Base-by-base conservation (phyloP, 2,888 invertebrate species). In the Brachycybe producta region DNA sequence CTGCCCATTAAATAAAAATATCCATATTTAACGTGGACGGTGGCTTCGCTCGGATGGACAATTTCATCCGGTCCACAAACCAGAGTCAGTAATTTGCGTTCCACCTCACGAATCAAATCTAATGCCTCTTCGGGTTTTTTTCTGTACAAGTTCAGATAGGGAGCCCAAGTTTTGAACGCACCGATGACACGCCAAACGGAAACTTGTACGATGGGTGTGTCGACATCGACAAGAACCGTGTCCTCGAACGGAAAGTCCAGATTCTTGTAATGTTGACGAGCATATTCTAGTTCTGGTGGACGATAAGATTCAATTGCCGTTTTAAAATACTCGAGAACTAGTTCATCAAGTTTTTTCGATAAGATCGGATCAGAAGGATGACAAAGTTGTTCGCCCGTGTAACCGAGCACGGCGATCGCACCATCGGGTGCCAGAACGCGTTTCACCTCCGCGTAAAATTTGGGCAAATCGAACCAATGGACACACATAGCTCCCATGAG, bases 381-480 rank as follows among this genome's bases (percentile, higher is more conserved):
- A 17, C 21, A 40, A 4, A 40, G 5, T 3, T 21, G 5, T 3
- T 21, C 47, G 15, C 15, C 5, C 3, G 21, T 21, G 17, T 40
- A 24, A n/a, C 40, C 40, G 3, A 40, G 21, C 15, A 24, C 40
- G 3, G 65, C 69, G 19, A 70, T 53, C 15, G 67, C 64, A 1
- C 70, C 71, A 41, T 65, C 63, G 8, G 64, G 65, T 21, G 60
- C 61, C 17, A 72, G 57, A n/a, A 70, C 61, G 30, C 71, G 59
- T 45, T 61, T 60, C 0, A 61, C 67, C 59, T 72, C 71, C 2
- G 56, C 43, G 55, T 65, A 70, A 52, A 73, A 71, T 51, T 58
- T 61, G 3, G 63, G 61, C 30, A 64, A 43, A 51, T 71, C 63
- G 54, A 72, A 63, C 70, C 70, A 72, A 55, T 73, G 73, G 44